Conservation (phyloP, 2,888 invertebrate genomes). For the Anthoptus insignis region DNA sequence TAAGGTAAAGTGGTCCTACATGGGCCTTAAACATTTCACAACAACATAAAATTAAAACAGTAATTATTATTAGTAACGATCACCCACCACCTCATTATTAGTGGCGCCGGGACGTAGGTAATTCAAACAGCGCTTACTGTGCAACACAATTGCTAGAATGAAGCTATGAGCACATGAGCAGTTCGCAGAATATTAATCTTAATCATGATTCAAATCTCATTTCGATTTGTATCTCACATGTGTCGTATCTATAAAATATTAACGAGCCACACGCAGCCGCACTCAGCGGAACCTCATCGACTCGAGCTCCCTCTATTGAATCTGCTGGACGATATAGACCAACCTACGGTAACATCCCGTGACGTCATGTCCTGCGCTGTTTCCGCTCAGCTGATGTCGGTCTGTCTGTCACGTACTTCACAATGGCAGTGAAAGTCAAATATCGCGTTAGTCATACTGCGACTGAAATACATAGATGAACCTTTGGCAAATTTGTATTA, state of each 20-base stretch:
- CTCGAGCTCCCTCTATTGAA: not conserved
- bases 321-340: constrained; percentile 20
- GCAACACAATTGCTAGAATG: not conserved
- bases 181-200: constrained; percentile 3
- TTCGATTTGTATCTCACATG: constrained; percentile 7
- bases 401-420: constrained; percentile 50
- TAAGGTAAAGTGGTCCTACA: too few relatives aligned
- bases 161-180: not conserved
- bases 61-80: not conserved
- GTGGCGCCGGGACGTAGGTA: too few relatives aligned
- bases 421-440: constrained; percentile 58
- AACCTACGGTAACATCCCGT: constrained; percentile 69
- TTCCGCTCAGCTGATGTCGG: constrained; percentile 77
- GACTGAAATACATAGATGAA: constrained; percentile 35
- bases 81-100: too few relatives aligned
- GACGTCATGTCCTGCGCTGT: constrained; percentile 75
- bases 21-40: too few relatives aligned
- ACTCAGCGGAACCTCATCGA: constrained; percentile 1
- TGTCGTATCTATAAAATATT: constrained; percentile 8
- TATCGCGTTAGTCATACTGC: constrained; percentile 28
- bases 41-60: too few relatives aligned
- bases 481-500: constrained; percentile 24
- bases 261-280: constrained; percentile 6
- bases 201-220: constrained; percentile 10
- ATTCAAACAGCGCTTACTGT: not conserved